Evolutionary conservation across 2,888 invertebrate species (phyloP), one percentile per base, ranked within the genome.

Genomic region (Amiota minor): DNA sequence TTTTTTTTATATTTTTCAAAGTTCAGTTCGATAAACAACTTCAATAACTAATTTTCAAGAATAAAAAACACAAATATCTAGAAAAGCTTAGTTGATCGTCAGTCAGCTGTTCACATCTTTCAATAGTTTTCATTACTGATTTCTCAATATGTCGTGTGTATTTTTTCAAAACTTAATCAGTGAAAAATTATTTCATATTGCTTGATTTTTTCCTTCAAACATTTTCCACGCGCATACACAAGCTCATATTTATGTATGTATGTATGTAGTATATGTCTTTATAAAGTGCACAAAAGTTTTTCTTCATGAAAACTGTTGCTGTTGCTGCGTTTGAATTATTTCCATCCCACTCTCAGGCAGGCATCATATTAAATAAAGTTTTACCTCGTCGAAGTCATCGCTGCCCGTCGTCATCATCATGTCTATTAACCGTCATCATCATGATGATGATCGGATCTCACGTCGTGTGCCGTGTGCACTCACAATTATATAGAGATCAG

Each of bases 401-500:
- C 45, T 45, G 45, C 76, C 82, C 16, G 47, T 45, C 18, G 45
- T 59, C 61, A 83, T 86, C 85, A 84, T 72, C 71, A 76, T n/a
- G n/a, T n/a, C n/a, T n/a, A n/a, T n/a, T n/a, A n/a, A n/a, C n/a
- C n/a, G n/a, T 78, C 74, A 50, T 72, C 50, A 35, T 20, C 35
- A 35, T 20, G 62, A n/a, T 53, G 14, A n/a, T 53, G 53, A n/a
- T 53, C 67, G 55, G 46, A 74, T 59, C 4, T 47, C n/a, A 46
- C 67, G 70, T 70, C 72, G 85, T 83, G 83, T 83, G 83, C 83
- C 83, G 83, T 83, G 83, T 83, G 83, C 83, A 83, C 85, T 83
- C 86, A 80, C 74, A 83, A 79, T 84, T 83, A 86, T 83, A 59
- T 59, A 83, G 84, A 83, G 83, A 83, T 84, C 86, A 83, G 83